Conservation (phyloP, 2,113 vertebrate genomes). For the Fulica atra region DNA sequence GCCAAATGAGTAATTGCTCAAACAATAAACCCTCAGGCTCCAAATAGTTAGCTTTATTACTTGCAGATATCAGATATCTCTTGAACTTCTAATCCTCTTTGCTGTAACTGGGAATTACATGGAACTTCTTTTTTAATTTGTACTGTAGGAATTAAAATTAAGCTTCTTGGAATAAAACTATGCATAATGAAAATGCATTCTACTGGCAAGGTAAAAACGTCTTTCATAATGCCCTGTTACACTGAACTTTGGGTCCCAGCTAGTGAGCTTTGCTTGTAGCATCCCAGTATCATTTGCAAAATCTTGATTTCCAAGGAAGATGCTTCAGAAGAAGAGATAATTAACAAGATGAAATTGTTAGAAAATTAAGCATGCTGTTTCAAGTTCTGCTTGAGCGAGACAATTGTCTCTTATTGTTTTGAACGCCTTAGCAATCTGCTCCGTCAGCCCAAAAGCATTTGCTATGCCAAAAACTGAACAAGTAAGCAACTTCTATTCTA, state of each 20-base stretch:
- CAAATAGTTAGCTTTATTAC: constrained; percentile 20
- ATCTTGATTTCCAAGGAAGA: not conserved
- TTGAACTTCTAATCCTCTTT: not conserved
- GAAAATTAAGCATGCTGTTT: not conserved
- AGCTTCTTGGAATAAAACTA: not conserved
- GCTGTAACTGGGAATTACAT: not conserved
- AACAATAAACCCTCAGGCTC: not conserved
- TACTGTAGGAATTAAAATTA: not conserved
- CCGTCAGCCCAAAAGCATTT: not conserved
- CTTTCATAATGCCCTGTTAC: not conserved
- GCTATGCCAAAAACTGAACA: not conserved
- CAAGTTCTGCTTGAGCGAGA: not conserved
- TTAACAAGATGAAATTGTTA: not conserved
- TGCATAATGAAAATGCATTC: not conserved
- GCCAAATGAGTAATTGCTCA: not conserved
- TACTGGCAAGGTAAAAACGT: not conserved
- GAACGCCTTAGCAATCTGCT: not conserved
- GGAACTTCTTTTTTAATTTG: not conserved
- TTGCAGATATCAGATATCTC: not conserved
- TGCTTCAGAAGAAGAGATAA: not conserved
- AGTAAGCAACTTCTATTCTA: not conserved
- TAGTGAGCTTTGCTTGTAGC: not conserved
- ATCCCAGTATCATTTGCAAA: not conserved
- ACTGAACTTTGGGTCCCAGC: not conserved
- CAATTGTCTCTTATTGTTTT: not conserved